Conservation (phyloP, 2,113 vertebrate species). For the Hippopotamus amphibius region DNA sequence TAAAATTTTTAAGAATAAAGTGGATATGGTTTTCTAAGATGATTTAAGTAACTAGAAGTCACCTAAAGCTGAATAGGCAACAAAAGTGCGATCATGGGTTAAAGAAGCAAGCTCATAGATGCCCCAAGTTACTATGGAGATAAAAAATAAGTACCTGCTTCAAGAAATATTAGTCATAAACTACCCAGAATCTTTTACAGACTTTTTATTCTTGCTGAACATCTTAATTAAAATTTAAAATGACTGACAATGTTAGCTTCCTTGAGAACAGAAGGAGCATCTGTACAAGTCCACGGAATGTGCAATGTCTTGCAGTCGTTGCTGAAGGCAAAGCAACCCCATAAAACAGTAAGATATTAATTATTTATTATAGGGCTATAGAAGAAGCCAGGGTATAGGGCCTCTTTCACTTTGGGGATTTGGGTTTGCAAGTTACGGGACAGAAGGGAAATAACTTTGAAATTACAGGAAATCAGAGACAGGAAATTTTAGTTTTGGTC, state of each 20-base stretch:
- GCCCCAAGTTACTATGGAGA: conserved; percentile 22
- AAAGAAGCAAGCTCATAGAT: conserved; percentile 25
- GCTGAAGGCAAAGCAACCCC: conserved; percentile 35
- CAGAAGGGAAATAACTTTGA: conserved; percentile 80
- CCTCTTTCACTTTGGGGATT: conserved; percentile 75
- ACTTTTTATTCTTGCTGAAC: conserved; percentile 62
- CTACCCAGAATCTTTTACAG: conserved; percentile 64
- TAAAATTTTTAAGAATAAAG: background rate
- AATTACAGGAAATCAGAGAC: conserved; percentile 81
- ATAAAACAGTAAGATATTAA: conserved; percentile 73
- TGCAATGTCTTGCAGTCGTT: conserved; percentile 47
- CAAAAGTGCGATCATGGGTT: background rate
- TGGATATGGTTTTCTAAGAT: background rate
- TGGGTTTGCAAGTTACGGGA: conserved; percentile 78
- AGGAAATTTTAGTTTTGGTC: conserved; percentile 81
- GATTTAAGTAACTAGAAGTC: conserved; percentile 17
- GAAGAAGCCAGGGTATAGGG: conserved; percentile 48
- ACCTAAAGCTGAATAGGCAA: background rate
- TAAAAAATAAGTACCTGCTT: conserved; percentile 56
- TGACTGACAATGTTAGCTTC: conserved; percentile 69
- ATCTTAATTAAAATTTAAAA: conserved; percentile 79
- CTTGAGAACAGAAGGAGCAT: conserved; percentile 50
- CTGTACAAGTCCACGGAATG: conserved; percentile 19
- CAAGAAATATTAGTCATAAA: conserved; percentile 71
- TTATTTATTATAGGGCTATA: conserved; percentile 73